A percentile compares a stretch with the other conserved stretches of the same genome.
Conservation (phyloP, 2,113 vertebrate genomes). For the Pao palembangensis region DNA sequence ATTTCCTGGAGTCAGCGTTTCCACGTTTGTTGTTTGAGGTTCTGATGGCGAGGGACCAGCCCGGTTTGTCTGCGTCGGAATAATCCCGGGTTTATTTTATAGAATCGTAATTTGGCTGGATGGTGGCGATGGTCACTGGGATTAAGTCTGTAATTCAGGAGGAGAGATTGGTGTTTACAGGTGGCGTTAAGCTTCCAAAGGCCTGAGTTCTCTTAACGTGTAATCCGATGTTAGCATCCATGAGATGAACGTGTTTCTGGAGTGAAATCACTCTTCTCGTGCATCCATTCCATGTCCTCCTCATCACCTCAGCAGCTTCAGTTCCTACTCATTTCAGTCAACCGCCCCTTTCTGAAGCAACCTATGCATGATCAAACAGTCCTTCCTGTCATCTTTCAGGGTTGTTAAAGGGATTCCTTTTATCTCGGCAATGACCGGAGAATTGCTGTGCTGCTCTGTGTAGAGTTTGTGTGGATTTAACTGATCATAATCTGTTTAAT, state of each 20-base stretch:
- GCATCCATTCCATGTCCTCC: neutral
- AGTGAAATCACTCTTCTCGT: neutral
- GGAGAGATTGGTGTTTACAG: no score
- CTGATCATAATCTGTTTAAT: neutral
- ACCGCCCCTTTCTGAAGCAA: conserved; percentile 2
- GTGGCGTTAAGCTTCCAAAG: no score
- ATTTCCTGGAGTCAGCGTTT: conserved; percentile 52
- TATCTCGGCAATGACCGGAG: conserved; percentile 1
- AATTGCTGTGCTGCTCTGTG: neutral
- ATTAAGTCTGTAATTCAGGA: no score
- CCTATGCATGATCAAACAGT: conserved; percentile 5
- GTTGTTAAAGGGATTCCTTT: conserved; percentile 16
- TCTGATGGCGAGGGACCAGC: conserved; percentile 21
- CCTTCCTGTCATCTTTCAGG: neutral
- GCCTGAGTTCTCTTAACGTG: no score
- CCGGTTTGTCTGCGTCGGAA: conserved; percentile 29
- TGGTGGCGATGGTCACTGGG: neutral
- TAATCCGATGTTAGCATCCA: no score
- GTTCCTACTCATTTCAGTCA: neutral
- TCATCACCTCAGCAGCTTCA: conserved; percentile 4
- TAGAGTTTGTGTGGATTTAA: neutral
- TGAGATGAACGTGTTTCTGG: neutral
- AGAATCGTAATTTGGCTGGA: neutral
- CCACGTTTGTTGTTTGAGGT: conserved; percentile 26
- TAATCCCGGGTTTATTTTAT: conserved; percentile 42